These are phyloP conservation scores for Andrena dorsata DNA, from an alignment of 2,888 invertebrate genomes.

Conservation along the genomic window DNA sequence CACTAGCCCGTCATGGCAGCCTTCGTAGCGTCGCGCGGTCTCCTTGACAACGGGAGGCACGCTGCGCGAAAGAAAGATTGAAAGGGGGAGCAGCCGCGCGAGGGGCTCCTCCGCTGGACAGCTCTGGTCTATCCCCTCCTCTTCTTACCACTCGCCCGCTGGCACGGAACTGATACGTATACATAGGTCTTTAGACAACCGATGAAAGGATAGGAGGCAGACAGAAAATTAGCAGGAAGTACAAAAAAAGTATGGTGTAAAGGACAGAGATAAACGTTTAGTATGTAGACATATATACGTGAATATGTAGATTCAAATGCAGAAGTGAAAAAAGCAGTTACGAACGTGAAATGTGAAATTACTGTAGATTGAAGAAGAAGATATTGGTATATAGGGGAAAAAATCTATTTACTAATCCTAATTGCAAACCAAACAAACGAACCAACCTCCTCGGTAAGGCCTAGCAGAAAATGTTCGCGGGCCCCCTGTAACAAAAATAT, in stretches of 20 bases:
- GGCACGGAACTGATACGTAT: too few species aligned
- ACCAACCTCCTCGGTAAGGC: slow-evolving; percentile 85
- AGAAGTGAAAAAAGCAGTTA: slow-evolving; percentile 41
- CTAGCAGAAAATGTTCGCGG: slow-evolving; percentile 84
- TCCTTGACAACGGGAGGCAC: too few species aligned
- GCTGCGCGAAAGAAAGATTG: too few species aligned
- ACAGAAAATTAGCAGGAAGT: slow-evolving; percentile 46
- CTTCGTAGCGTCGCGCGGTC: too few species aligned
- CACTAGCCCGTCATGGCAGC: too few species aligned
- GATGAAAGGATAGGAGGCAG: slow-evolving; percentile 35
- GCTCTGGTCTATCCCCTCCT: too few species aligned
- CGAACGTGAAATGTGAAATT: slow-evolving; percentile 45
- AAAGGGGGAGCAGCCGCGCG: too few species aligned
- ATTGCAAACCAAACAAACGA: slow-evolving; percentile 83
- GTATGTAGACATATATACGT: slow-evolving; percentile 20
- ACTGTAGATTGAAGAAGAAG: slow-evolving; percentile 55
- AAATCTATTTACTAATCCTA: slow-evolving; percentile 82
- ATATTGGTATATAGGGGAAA: slow-evolving; percentile 68
- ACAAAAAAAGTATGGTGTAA: slow-evolving; percentile 22
- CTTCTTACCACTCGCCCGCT: too few species aligned
- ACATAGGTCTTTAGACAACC: slow-evolving; percentile 7
- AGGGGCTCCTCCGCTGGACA: too few species aligned
- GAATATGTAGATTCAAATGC: slow-evolving; percentile 18
- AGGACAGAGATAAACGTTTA: slow-evolving; percentile 31
- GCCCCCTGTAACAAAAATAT: slow-evolving; percentile 84